Base-by-base conservation (phyloP, 2,888 invertebrate species). In the Drosophila kambysellisi region DNA sequence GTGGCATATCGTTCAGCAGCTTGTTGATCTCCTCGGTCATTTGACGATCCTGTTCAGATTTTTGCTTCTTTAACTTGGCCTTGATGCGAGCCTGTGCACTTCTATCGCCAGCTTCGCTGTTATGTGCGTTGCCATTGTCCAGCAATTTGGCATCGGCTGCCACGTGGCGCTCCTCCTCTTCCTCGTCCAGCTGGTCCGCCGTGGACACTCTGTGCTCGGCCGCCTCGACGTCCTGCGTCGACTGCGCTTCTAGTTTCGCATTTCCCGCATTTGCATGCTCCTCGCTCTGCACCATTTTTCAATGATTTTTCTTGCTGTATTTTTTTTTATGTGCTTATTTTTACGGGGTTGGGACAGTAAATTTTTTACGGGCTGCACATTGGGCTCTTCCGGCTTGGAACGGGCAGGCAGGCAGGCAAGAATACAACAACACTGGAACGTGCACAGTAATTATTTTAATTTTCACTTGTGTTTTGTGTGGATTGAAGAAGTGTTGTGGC, bases 21-120 rank as follows among this genome's bases (percentile, higher is more conserved):
- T 94, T 94, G 74, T 95, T 94, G 8, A 93, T 92, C 39, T 93
- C 93, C 66, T 91, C 89, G n/a, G 92, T 92, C 72, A 91, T 91
- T 33, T 82, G 83, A 8, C 91, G 91, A 68, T 92, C 92, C 56
- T 87, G 83, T 48, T 90, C 92, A 4, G 89, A 81, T 62, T 91
- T 92, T 43, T 90, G 87, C 32, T 76, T 79, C 51, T 83, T 81
- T 57, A 77, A 71, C 33, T 82, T 87, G 50, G 72, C 62, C 48
- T 84, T 82, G 15, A 70, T 17, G 25, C 76, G 81, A 8, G 70
- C 66, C 25, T 74, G 70, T 25, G 51, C 73, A 2, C 29, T 64
- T 52, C 70, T 68, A 15, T 51, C 59, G 33, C 39, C 7, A 3
- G 48, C 15, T 12, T 54, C 50, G 32, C 37, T 46, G 25, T 25